A percentile compares a stretch with the other conserved stretches of the same genome.
phyloP scores from a whole-genome alignment of 2,888 invertebrate genomes.

The Latrodectus hesperus region DNA sequence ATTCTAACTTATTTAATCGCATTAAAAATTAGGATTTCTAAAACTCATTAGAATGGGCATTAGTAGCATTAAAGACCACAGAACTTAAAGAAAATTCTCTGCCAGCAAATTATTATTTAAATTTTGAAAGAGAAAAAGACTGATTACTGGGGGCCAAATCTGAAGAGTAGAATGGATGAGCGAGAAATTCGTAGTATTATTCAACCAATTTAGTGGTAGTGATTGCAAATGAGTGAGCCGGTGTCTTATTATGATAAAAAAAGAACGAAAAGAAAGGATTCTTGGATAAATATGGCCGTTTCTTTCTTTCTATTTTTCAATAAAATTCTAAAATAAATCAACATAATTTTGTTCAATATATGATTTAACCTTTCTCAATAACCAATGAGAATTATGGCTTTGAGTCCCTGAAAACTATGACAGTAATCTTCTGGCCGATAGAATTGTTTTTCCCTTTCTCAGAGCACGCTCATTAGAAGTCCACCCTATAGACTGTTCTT shows the following conservation, averaged over 20 bases:
- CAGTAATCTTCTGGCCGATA: not conserved
- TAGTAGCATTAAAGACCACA: constrained; percentile 8
- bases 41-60: constrained; percentile 2
- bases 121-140: not conserved
- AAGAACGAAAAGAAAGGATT: not conserved
- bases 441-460: constrained; percentile 2
- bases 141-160: not conserved
- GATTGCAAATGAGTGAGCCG: constrained; percentile 5
- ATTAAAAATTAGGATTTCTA: not conserved
- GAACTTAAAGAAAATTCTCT: constrained; percentile 5
- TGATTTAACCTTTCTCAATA: too few species aligned
- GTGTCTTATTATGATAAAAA: constrained; percentile 5
- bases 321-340: not conserved
- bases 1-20: not conserved
- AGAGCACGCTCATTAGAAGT: not conserved
- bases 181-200: not conserved
- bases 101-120: constrained; percentile 1
- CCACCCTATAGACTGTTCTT: not conserved
- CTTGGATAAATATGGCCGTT: not conserved
- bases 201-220: not conserved
- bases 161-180: not conserved
- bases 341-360: not conserved
- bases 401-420: too few species aligned
- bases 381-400: too few species aligned
- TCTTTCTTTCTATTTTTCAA: not conserved